phyloP scores from a whole-genome alignment of 2,888 invertebrate genomes.

The Sphaerophoria taeniata region DNA sequence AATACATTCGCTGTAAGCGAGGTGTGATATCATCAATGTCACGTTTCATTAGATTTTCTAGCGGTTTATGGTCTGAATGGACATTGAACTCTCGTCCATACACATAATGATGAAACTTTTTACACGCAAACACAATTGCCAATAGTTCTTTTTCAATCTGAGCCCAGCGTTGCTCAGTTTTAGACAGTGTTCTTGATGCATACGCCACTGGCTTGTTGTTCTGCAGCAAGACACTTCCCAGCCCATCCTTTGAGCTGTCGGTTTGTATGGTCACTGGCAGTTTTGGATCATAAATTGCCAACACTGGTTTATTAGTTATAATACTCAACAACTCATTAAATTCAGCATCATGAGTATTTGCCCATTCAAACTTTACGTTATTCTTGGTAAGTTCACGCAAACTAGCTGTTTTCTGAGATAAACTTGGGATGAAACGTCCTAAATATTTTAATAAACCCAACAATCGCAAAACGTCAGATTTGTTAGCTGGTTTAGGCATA shows the following conservation, averaged over 20 bases:
- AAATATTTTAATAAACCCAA: slow-evolving; percentile 67
- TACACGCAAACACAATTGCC: slow-evolving; percentile 77
- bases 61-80: slow-evolving; percentile 79
- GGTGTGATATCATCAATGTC: slow-evolving; percentile 47
- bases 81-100: slow-evolving; percentile 75
- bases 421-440: slow-evolving; percentile 69
- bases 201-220: slow-evolving; percentile 25
- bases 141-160: slow-evolving; percentile 80
- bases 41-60: slow-evolving; percentile 62
- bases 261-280: slow-evolving; percentile 31
- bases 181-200: slow-evolving; percentile 29
- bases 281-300: slow-evolving; percentile 45
- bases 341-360: slow-evolving; percentile 52
- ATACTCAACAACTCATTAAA: slow-evolving; percentile 27
- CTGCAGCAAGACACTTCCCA: slow-evolving; percentile 30
- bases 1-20: slow-evolving; percentile 43
- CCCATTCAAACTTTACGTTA: slow-evolving; percentile 44
- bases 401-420: slow-evolving; percentile 48
- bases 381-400: slow-evolving; percentile 45
- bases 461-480: slow-evolving; percentile 42
- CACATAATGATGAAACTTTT: slow-evolving; percentile 39
- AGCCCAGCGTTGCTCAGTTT: slow-evolving; percentile 75
- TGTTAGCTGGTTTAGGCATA: slow-evolving; percentile 40
- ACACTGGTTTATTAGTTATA: slow-evolving; percentile 42
- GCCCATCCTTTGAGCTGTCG: slow-evolving; percentile 38